Evolutionary conservation across 1,140 invertebrate species (phyloP).

Genomic region (Papilio polyxenes): DNA sequence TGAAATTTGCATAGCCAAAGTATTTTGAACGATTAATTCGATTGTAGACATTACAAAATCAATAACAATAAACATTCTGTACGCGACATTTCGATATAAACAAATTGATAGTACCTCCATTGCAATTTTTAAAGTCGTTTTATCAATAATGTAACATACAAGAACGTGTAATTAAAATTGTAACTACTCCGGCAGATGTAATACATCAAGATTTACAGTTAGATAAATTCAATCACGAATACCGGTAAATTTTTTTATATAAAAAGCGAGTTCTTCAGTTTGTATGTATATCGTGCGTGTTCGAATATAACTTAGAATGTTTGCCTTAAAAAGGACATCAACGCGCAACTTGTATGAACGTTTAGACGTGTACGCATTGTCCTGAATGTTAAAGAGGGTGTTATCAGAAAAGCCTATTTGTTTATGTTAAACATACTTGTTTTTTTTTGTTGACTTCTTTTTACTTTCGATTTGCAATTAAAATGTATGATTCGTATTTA

Average conservation of each 20-base stretch:
- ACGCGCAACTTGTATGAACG: slow-evolving; percentile 51
- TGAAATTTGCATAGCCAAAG: background rate
- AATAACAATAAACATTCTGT: background rate
- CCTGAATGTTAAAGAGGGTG: slow-evolving; percentile 38
- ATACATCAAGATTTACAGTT: slow-evolving; percentile 17
- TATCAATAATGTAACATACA: background rate
- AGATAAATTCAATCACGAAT: slow-evolving; percentile 21
- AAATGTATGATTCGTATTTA: background rate
- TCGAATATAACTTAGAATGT: slow-evolving; percentile 37
- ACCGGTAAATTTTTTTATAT: background rate
- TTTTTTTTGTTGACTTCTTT: background rate
- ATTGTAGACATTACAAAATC: background rate
- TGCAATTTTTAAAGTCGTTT: background rate
- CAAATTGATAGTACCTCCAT: background rate
- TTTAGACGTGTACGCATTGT: slow-evolving; percentile 18
- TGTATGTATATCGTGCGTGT: background rate
- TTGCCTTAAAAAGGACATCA: slow-evolving; percentile 63
- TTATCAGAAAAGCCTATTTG: slow-evolving; percentile 37
- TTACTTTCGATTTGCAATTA: background rate
- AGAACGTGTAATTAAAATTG: slow-evolving; percentile 6
- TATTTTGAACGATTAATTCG: background rate
- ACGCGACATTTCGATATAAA: background rate
- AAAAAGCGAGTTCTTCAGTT: background rate
- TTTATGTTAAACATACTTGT: slow-evolving; percentile 4
- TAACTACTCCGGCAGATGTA: background rate